Conservation (phyloP, 2,113 vertebrate genomes). For the Alectura lathami region DNA sequence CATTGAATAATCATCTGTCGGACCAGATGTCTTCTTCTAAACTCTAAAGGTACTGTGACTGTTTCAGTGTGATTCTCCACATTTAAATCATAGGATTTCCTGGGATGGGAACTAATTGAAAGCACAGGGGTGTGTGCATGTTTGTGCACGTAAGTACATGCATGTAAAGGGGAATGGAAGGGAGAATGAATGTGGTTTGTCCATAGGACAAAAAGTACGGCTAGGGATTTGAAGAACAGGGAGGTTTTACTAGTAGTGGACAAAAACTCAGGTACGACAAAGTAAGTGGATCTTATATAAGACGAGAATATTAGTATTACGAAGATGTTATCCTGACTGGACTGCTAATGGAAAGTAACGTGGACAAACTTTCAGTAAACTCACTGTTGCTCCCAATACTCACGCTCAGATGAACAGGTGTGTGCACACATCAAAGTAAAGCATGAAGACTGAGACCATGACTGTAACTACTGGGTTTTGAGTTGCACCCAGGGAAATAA, state of each 20-base stretch:
- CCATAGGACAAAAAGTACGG: background rate
- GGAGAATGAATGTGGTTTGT: background rate
- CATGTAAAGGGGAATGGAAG: background rate
- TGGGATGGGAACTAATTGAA: background rate
- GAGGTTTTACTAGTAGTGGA: background rate
- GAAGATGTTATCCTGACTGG: background rate
- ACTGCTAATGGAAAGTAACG: background rate
- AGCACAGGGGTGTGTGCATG: accelerated
- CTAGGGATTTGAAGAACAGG: background rate
- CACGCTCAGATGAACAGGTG: accelerated
- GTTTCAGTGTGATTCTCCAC: background rate
- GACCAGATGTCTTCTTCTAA: background rate
- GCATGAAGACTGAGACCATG: background rate
- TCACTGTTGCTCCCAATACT: accelerated
- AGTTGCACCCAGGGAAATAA: background rate
- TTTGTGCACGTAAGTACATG: background rate
- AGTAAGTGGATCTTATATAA: background rate
- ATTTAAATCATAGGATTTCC: background rate
- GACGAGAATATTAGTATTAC: background rate
- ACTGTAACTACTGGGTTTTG: background rate
- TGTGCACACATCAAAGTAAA: background rate
- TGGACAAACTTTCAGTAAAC: background rate
- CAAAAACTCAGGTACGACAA: background rate
- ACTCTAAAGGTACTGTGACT: background rate
- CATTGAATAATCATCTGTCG: background rate